Evolutionary conservation across 2,113 vertebrate genomes (phyloP).

Genomic region (Chrysochloris asiatica): DNA sequence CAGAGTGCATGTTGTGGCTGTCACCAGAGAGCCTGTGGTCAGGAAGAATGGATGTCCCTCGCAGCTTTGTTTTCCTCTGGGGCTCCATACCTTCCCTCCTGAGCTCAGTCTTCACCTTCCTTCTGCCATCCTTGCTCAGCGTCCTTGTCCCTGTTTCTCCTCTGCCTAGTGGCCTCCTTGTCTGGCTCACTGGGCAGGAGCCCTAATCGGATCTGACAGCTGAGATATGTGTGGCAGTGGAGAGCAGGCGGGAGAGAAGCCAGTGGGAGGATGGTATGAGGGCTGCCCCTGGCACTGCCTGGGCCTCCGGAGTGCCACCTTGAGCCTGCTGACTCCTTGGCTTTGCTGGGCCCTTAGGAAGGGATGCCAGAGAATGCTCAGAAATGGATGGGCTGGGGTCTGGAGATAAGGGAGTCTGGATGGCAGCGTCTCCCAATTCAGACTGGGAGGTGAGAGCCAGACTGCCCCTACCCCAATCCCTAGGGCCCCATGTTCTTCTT

Average conservation of each 20-base stretch:
- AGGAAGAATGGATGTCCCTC: neutral
- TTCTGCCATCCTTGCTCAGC: conserved; percentile 2
- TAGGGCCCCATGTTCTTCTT: neutral
- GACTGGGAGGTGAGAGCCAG: neutral
- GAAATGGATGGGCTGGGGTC: neutral
- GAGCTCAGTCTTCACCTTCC: conserved; percentile 45
- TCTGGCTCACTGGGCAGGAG: conserved; percentile 74
- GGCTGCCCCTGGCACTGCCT: conserved; percentile 65
- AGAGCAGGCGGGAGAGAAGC: conserved; percentile 55
- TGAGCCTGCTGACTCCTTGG: conserved; percentile 24
- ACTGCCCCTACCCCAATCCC: neutral
- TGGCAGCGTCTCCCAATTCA: neutral
- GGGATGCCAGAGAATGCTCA: conserved; percentile 35
- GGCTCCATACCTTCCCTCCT: conserved; percentile 21
- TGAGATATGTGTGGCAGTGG: conserved; percentile 76
- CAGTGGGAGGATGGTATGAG: conserved; percentile 44
- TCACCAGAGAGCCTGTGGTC: neutral
- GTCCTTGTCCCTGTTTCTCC: conserved; percentile 74
- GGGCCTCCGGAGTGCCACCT: conserved; percentile 52
- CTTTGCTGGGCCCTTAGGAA: conserved; percentile 24
- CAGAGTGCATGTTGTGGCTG: neutral
- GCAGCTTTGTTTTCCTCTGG: neutral
- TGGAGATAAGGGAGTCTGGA: neutral
- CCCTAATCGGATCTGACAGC: conserved; percentile 81
- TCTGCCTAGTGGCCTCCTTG: conserved; percentile 76